Evolutionary conservation across 2,797 vertebrate species (phyloP), one percentile per base, ranked within the genome.

Genomic region (Danio tinwini): DNA sequence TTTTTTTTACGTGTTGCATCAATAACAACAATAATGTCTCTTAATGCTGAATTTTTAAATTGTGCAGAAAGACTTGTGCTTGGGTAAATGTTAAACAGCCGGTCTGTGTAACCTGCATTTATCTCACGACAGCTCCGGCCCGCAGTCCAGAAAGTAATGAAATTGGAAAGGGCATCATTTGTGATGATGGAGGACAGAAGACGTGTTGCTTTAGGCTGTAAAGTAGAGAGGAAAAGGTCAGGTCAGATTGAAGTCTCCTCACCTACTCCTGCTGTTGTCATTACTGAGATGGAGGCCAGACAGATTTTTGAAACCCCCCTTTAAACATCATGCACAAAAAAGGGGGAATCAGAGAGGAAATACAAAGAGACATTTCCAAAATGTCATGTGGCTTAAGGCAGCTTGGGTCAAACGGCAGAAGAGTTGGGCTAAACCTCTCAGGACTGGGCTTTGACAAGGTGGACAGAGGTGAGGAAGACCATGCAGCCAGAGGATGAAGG

Each of bases 361-460:
- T 68, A 73, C 58, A 85, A 84, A 84, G 53, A 76, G 82, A 85
- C 86, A 82, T 84, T 86, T 83, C 81, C 74, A 63, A 87, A 88
- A 87, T 86, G 88, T 87, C 85, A 88, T 76, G 47, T 84, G 64
- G 83, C 88, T 86, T 78, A 78, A 84, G 86, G 86, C 85, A 70
- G 52, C 61, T 79, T 42, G 56, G 68, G 75, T 82, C 77, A 80
- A 75, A 82, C 85, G 80, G 76, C 80, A 58, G 45, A 77, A 53
- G 29, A 83, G 50, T 68, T 17, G 65, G 45, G 68, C 16, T 73
- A 78, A 74, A 84, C 69, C 82, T 86, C 83, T 86, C 75, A 76
- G 73, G 73, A 68, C 76, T 49, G 13, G 74, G 65, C 76, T 82
- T 75, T 81, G 71, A 67, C 17, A 45, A 72, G 73, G 67, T 58